phyloP scores from a whole-genome alignment of 2,113 vertebrate genomes.

The Triplophysa tibetana region DNA sequence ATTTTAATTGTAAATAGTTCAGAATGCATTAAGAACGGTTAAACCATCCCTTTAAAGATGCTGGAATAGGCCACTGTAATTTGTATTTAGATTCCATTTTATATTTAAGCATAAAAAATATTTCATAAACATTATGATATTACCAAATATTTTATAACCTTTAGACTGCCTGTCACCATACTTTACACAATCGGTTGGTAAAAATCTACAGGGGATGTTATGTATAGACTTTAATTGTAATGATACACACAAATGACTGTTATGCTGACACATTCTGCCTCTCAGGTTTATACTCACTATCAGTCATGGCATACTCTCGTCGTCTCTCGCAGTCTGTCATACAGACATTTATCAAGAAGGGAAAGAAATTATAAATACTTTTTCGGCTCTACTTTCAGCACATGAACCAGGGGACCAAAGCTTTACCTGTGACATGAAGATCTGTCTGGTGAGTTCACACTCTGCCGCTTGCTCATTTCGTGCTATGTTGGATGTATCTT shows the following conservation, averaged over 20 bases:
- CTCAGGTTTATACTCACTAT: slow-evolving; percentile 9
- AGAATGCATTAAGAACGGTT: too few species aligned
- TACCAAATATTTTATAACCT: too few species aligned
- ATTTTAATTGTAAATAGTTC: too few species aligned
- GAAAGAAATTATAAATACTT: slow-evolving; percentile 13
- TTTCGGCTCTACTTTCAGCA: not conserved
- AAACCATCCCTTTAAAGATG: too few species aligned
- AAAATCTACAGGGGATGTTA: not conserved
- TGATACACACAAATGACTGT: not conserved
- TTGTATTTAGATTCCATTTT: too few species aligned
- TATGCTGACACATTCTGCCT: slow-evolving; percentile 11
- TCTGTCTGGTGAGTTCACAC: slow-evolving; percentile 53
- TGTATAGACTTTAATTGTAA: not conserved
- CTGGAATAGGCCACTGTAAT: too few species aligned
- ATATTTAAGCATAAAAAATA: too few species aligned
- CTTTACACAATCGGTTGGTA: not conserved
- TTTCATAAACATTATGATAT: too few species aligned
- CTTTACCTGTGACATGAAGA: slow-evolving; percentile 47
- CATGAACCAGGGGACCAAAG: not conserved
- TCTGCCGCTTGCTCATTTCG: slow-evolving; percentile 41
- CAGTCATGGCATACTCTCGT: not conserved
- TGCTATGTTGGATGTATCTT: slow-evolving; percentile 41
- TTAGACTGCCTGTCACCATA: not conserved
- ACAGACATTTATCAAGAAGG: slow-evolving; percentile 1
- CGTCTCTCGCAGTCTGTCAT: slow-evolving; percentile 13